Conservation (phyloP, 1,140 invertebrate genomes). For the Drosophila trapezifrons region DNA sequence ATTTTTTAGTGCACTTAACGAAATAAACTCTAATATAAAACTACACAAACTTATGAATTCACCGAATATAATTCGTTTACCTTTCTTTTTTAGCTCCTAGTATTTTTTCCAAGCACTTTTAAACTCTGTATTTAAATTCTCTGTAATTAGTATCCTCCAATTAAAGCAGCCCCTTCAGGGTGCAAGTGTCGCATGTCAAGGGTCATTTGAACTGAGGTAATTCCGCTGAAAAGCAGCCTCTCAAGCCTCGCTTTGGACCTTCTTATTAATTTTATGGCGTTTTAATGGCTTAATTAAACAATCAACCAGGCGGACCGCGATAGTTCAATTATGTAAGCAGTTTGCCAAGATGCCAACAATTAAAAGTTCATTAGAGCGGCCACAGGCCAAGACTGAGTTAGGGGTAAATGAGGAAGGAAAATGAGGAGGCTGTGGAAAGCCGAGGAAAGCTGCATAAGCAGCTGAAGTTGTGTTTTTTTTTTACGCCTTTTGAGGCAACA, state of each 20-base stretch:
- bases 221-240: conserved; percentile 21
- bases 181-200: conserved; percentile 71
- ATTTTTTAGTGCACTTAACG: no score
- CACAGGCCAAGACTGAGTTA: neutral
- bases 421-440: conserved; percentile 3
- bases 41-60: no score
- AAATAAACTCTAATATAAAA: no score
- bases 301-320: conserved; percentile 65
- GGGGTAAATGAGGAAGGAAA: neutral
- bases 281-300: conserved; percentile 83
- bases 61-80: no score
- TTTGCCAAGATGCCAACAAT: conserved; percentile 73
- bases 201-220: conserved; percentile 56
- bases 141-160: conserved; percentile 4
- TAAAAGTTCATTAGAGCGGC: conserved; percentile 76
- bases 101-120: no score
- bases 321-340: conserved; percentile 79
- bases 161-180: conserved; percentile 10
- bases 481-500: conserved; percentile 58
- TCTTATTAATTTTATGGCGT: conserved; percentile 73
- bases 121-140: neutral
- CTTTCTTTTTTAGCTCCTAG: no score
- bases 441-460: conserved; percentile 55
- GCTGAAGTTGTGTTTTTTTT: conserved; percentile 53
- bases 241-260: conserved; percentile 45